Conservation (phyloP, 2,797 vertebrate genomes). For the Adrianichthys oophorus region DNA sequence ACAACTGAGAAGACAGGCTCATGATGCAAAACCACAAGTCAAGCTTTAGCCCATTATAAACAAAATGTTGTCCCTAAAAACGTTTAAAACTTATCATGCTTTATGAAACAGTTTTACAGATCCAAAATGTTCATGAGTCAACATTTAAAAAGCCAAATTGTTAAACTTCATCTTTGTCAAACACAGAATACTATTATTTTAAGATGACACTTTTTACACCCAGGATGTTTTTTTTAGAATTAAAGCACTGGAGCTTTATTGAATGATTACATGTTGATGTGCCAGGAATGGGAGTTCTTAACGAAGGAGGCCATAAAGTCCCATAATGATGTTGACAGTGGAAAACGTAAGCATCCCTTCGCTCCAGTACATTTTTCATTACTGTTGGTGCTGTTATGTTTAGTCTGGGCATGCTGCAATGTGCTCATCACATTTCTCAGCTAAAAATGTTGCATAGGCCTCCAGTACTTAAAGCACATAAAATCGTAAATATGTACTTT, state of each 20-base stretch:
- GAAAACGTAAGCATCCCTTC: constrained; percentile 57
- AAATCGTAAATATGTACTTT: constrained; percentile 19
- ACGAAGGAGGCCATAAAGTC: constrained; percentile 12
- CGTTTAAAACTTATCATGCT: too few relatives aligned
- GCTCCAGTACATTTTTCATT: constrained; percentile 52
- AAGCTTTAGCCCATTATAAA: too few relatives aligned
- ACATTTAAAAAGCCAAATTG: too few relatives aligned
- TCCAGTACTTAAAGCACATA: background rate
- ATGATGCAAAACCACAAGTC: too few relatives aligned
- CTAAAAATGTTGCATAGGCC: constrained; percentile 8
- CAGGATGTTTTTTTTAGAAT: background rate
- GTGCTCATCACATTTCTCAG: constrained; percentile 32
- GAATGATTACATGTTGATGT: constrained; percentile 25
- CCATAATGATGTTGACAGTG: constrained; percentile 34
- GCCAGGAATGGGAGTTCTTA: constrained; percentile 13
- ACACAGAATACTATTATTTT: constrained; percentile 1
- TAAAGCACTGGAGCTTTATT: constrained; percentile 5
- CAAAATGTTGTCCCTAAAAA: too few relatives aligned
- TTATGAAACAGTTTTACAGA: too few relatives aligned
- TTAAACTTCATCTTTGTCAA: background rate
- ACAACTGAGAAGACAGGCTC: too few relatives aligned
- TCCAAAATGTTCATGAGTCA: too few relatives aligned
- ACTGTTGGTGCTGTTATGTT: constrained; percentile 17
- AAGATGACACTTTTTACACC: constrained; percentile 4
- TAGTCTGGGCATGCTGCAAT: constrained; percentile 38